A percentile compares a stretch with the other conserved stretches of the same genome.
These are phyloP conservation scores for Esox niger DNA, from an alignment of 2,113 vertebrate genomes.

Conservation along the genomic window DNA sequence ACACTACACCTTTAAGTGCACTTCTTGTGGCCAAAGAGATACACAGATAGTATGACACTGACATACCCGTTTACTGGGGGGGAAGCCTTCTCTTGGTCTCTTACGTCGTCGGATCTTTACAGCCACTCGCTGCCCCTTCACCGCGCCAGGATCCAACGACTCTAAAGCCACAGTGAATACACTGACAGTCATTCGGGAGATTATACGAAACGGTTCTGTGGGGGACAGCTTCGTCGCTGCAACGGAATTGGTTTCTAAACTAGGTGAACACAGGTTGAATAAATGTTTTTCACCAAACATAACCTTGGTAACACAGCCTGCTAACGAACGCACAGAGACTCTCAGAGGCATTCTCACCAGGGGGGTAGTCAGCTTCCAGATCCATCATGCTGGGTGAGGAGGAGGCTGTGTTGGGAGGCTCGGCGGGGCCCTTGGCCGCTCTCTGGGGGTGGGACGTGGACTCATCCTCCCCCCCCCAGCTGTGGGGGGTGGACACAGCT, in stretches of 20 bases:
- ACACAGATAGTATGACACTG: too few relatives aligned
- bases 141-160: slow-evolving; percentile 13
- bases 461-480: slow-evolving; percentile 80
- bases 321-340: too few relatives aligned
- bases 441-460: slow-evolving; percentile 48
- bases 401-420: slow-evolving; percentile 64
- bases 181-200: too few relatives aligned
- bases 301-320: not conserved
- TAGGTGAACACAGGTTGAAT: too few relatives aligned
- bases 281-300: too few relatives aligned
- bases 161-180: slow-evolving; percentile 39
- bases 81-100: slow-evolving; percentile 82
- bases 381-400: slow-evolving; percentile 77
- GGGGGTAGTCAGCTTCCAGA: slow-evolving; percentile 86
- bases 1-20: too few relatives aligned
- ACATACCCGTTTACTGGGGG: slow-evolving; percentile 84
- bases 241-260: too few relatives aligned
- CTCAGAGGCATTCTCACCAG: slow-evolving; percentile 67
- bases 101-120: slow-evolving; percentile 73
- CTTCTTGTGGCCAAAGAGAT: too few relatives aligned
- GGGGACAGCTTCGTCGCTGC: too few relatives aligned
- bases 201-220: too few relatives aligned
- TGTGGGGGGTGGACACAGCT: slow-evolving; percentile 77
- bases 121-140: slow-evolving; percentile 36
- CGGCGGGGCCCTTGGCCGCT: slow-evolving; percentile 44